A percentile compares a stretch with the other conserved stretches of the same genome.
Evolutionary conservation across 2,888 invertebrate genomes (phyloP).

Genomic region (Platycheirus rosarum): DNA sequence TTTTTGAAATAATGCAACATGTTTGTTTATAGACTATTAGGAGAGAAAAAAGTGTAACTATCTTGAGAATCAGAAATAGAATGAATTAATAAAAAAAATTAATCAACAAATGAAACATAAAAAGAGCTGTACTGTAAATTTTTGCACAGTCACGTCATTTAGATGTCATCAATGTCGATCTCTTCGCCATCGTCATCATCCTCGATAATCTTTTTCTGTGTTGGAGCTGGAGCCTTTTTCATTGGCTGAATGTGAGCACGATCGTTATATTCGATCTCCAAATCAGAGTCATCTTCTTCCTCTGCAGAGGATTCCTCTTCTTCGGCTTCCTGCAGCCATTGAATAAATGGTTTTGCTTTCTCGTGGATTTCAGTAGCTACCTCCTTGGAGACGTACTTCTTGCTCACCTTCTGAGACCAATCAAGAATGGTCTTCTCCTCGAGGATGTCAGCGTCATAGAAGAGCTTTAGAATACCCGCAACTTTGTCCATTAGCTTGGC

Average conservation of each 20-base stretch:
- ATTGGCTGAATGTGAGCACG: slow-evolving; percentile 90
- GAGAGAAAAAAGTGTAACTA: slow-evolving; percentile 7
- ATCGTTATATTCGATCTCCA: slow-evolving; percentile 94
- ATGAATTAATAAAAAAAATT: slow-evolving; percentile 4
- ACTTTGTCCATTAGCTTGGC: slow-evolving; percentile 93
- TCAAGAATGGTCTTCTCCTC: slow-evolving; percentile 97
- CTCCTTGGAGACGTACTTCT: slow-evolving; percentile 96
- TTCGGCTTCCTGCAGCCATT: slow-evolving; percentile 98
- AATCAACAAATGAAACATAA: slow-evolving; percentile 18
- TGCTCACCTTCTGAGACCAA: slow-evolving; percentile 97
- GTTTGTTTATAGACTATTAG: slow-evolving; percentile 6
- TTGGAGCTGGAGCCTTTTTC: slow-evolving; percentile 85
- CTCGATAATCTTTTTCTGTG: slow-evolving; percentile 83
- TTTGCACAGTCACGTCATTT: slow-evolving; percentile 79
- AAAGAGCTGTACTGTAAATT: slow-evolving; percentile 32
- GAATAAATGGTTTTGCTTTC: slow-evolving; percentile 96
- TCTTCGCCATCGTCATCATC: slow-evolving; percentile 91
- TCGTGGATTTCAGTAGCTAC: slow-evolving; percentile 95
- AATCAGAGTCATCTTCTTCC: slow-evolving; percentile 85
- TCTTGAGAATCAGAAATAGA: slow-evolving; percentile 9
- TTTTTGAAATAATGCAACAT: slow-evolving; percentile 8
- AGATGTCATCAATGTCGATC: slow-evolving; percentile 96
- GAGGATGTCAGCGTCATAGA: slow-evolving; percentile 97
- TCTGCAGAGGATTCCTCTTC: slow-evolving; percentile 93
- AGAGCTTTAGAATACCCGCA: slow-evolving; percentile 92